A percentile compares a stretch with the other conserved stretches of the same genome.
Conservation (phyloP, 1,140 invertebrate genomes). For the Lucilia cuprina region DNA sequence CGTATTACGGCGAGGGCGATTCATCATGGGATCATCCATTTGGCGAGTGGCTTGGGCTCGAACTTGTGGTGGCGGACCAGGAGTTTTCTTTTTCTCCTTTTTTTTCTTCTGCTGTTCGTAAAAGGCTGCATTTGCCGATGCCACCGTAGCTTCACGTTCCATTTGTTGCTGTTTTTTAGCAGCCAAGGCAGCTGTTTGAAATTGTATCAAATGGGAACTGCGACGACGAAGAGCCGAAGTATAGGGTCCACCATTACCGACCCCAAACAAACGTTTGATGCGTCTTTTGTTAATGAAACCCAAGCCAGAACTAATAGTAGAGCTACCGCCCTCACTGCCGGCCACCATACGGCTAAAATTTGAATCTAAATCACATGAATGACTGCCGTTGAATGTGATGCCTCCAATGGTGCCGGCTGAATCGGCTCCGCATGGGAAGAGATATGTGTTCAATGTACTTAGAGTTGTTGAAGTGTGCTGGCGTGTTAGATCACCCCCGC, state of each 20-base stretch:
- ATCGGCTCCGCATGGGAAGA: conserved; percentile 55
- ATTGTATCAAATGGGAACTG: conserved; percentile 54
- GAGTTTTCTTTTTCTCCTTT: conserved; percentile 56
- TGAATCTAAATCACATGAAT: conserved; percentile 57
- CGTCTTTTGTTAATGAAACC: conserved; percentile 58
- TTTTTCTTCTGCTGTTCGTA: conserved; percentile 47
- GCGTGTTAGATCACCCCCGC: conserved; percentile 37
- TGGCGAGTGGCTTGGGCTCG: conserved; percentile 52
- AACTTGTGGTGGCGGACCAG: conserved; percentile 53
- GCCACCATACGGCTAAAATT: conserved; percentile 60
- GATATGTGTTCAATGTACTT: conserved; percentile 60
- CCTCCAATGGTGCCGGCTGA: conserved; percentile 52
- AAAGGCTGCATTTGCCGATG: conserved; percentile 54
- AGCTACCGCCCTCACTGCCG: conserved; percentile 40
- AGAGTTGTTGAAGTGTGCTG: conserved; percentile 52
- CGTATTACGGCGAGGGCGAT: conserved; percentile 48
- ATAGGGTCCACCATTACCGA: conserved; percentile 40
- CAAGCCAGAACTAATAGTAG: conserved; percentile 50
- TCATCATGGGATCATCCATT: conserved; percentile 58
- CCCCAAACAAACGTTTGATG: conserved; percentile 53
- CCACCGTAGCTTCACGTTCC: conserved; percentile 55
- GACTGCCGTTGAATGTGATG: conserved; percentile 47
- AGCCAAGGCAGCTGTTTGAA: conserved; percentile 43
- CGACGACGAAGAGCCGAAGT: conserved; percentile 45
- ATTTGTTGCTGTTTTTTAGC: conserved; percentile 51